Conservation (phyloP, 35 echinoderm and acorn worm genomes). For the Eucidaris tribuloides region DNA sequence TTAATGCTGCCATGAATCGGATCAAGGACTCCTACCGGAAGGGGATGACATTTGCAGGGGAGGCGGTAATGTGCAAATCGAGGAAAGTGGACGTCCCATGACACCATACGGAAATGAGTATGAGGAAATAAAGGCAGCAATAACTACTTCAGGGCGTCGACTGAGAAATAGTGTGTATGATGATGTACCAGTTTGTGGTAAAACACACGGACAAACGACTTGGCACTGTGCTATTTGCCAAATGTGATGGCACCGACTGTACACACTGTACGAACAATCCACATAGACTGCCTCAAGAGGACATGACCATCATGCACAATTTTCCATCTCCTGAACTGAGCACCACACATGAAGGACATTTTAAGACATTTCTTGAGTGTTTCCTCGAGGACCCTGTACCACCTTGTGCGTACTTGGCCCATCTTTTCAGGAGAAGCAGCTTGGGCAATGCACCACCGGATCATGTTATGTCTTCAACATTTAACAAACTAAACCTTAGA, state of each 20-base stretch:
- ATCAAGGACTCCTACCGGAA: background rate
- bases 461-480: background rate
- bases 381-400: background rate
- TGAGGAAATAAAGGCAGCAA: background rate
- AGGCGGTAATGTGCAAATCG: background rate
- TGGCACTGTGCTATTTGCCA: background rate
- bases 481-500: background rate
- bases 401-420: background rate
- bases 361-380: background rate
- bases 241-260: background rate
- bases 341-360: background rate
- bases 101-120: background rate
- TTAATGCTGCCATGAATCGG: background rate
- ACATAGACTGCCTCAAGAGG: background rate
- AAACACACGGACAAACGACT: background rate
- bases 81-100: background rate
- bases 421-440: background rate
- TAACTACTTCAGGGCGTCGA: background rate
- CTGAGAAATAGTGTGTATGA: background rate
- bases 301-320: background rate
- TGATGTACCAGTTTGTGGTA: background rate
- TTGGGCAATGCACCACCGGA: background rate
- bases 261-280: background rate
- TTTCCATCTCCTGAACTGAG: background rate
- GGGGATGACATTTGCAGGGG: background rate